phyloP scores from a whole-genome alignment of 1,140 invertebrate species.

The Pygmarrhopalites habei region DNA sequence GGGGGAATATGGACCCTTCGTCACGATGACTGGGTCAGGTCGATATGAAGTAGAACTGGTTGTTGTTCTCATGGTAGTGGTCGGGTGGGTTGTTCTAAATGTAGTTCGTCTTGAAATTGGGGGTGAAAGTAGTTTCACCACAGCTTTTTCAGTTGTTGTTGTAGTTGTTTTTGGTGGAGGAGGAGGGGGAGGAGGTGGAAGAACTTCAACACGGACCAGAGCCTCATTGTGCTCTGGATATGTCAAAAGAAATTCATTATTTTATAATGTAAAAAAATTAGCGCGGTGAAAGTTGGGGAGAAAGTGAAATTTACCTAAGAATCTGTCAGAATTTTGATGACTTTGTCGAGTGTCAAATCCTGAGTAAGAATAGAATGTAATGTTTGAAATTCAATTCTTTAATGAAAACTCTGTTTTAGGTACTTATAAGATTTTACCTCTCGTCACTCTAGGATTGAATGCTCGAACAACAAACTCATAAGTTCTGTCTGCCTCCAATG shows the following conservation, averaged over 20 bases:
- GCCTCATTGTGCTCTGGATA: conserved; percentile 35
- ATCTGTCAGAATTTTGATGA: conserved; percentile 23
- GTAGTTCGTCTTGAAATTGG: background rate
- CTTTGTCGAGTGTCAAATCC: conserved; percentile 36
- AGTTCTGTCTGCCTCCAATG: conserved; percentile 55
- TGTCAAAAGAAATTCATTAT: no score
- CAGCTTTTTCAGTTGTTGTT: conserved; percentile 3
- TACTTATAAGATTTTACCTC: no score
- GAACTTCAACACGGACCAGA: conserved; percentile 26
- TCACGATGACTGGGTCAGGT: background rate
- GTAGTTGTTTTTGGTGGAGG: conserved; percentile 9
- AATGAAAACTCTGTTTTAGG: no score
- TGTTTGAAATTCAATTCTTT: background rate
- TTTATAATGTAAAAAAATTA: no score
- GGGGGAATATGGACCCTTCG: background rate
- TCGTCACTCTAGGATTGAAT: conserved; percentile 21
- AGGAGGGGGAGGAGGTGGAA: background rate
- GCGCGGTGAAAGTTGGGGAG: no score
- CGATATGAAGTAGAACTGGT: conserved; percentile 6
- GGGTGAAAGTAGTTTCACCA: background rate
- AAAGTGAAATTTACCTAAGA: conserved; percentile 32
- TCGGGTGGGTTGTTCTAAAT: background rate
- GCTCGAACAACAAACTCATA: conserved; percentile 63
- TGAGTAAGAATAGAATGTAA: no score
- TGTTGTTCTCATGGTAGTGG: background rate